Conservation (phyloP, 2,113 vertebrate genomes). For the Mugil cephalus region DNA sequence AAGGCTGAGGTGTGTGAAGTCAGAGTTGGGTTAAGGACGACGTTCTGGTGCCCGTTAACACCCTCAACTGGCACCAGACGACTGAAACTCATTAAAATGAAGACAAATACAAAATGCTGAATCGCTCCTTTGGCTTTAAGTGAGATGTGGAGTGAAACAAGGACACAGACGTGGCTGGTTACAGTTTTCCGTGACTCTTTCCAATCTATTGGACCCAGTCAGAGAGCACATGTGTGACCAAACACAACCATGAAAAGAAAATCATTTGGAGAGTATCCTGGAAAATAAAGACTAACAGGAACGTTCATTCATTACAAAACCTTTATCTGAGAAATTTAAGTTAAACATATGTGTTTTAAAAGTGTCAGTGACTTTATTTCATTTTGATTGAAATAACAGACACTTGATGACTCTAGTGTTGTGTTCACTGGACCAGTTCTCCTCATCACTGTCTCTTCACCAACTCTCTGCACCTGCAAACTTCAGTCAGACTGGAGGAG, state of each 20-base stretch:
- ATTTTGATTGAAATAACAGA: slow-evolving; percentile 1
- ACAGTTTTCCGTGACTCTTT: background rate
- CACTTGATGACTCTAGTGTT: slow-evolving; percentile 33
- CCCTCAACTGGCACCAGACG: too few relatives aligned
- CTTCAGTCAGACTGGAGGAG: slow-evolving; percentile 18
- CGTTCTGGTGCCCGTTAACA: too few relatives aligned
- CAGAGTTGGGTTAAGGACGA: too few relatives aligned
- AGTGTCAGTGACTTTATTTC: background rate
- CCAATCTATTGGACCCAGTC: slow-evolving; percentile 6
- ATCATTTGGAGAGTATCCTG: too few relatives aligned
- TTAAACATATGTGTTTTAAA: too few relatives aligned
- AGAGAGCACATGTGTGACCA: slow-evolving; percentile 8
- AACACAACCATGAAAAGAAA: background rate
- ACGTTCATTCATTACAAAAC: background rate
- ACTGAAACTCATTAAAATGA: too few relatives aligned
- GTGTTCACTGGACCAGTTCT: too few relatives aligned
- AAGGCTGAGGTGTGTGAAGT: too few relatives aligned
- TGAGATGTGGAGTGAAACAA: too few relatives aligned
- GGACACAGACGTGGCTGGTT: slow-evolving; percentile 20
- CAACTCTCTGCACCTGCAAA: slow-evolving; percentile 18
- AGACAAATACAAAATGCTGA: too few relatives aligned
- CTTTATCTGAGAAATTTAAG: background rate
- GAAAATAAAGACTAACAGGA: background rate
- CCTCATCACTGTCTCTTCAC: slow-evolving; percentile 24
- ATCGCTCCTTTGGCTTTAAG: too few relatives aligned